Percentiles rank a stretch among this genome's conserved stretches.
Evolutionary conservation across 2,797 vertebrate genomes (phyloP).

Genomic region (Philypnodon macrostomus): DNA sequence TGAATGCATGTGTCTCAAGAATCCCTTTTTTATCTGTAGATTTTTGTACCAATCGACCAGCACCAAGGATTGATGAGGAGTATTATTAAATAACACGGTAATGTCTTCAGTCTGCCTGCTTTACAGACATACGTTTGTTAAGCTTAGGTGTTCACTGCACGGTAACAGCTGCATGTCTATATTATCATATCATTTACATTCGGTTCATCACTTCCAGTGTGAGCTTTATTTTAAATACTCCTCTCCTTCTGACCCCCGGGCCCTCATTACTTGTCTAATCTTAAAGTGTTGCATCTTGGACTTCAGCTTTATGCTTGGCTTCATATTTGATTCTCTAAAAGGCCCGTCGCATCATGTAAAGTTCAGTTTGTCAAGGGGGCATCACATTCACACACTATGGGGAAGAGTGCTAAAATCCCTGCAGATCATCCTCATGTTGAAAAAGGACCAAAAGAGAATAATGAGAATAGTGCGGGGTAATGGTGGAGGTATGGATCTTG

Average conservation of each 20-base stretch:
- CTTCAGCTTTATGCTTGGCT: not conserved
- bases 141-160: no score
- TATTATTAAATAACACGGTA: no score
- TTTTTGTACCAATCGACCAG: no score
- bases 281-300: not conserved
- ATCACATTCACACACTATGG: conserved; percentile 20
- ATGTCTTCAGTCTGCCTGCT: no score
- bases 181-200: no score
- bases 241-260: not conserved
- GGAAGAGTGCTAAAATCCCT: conserved; percentile 33
- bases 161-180: no score
- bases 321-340: conserved; percentile 18
- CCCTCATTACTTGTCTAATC: not conserved
- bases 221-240: not conserved
- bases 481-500: conserved; percentile 57
- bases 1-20: no score
- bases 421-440: conserved; percentile 36
- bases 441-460: conserved; percentile 55
- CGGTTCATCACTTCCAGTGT: not conserved
- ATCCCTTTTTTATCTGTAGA: no score
- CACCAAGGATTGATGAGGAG: no score
- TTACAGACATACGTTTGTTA: no score
- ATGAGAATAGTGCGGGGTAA: conserved; percentile 65
- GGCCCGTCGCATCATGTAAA: conserved; percentile 28
- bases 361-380: conserved; percentile 43